Evolutionary conservation across 2,888 invertebrate species (phyloP).

Genomic region (Spisula solida): DNA sequence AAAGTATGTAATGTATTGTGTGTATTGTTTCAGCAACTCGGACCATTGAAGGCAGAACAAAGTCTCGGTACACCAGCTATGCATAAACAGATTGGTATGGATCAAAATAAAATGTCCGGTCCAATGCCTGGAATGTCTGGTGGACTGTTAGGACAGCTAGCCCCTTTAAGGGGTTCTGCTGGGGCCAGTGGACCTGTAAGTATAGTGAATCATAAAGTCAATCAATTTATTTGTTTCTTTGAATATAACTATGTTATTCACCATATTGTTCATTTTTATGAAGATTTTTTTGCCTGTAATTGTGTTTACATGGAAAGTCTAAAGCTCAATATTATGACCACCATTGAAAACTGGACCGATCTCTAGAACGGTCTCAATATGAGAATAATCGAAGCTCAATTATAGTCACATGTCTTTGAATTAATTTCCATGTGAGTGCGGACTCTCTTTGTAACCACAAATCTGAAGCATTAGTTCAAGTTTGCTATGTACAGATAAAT

Average conservation of each 20-base stretch:
- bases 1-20: background rate
- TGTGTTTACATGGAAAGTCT: no score
- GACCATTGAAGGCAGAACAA: slow-evolving; percentile 81
- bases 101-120: slow-evolving; percentile 69
- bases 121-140: slow-evolving; percentile 70
- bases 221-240: background rate
- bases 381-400: no score
- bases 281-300: no score
- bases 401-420: no score
- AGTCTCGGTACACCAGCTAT: slow-evolving; percentile 81
- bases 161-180: slow-evolving; percentile 75
- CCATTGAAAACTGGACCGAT: no score
- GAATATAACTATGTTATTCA: background rate
- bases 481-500: no score
- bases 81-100: slow-evolving; percentile 75
- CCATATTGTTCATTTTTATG: no score
- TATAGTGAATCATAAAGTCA: background rate
- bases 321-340: no score
- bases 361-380: no score
- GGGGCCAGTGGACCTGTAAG: slow-evolving; percentile 76
- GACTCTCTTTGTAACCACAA: no score
- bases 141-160: slow-evolving; percentile 71
- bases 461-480: no score
- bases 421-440: no score
- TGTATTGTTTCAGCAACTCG: slow-evolving; percentile 69